Conservation (phyloP, 2,797 vertebrate genomes). For the Todus mexicanus region DNA sequence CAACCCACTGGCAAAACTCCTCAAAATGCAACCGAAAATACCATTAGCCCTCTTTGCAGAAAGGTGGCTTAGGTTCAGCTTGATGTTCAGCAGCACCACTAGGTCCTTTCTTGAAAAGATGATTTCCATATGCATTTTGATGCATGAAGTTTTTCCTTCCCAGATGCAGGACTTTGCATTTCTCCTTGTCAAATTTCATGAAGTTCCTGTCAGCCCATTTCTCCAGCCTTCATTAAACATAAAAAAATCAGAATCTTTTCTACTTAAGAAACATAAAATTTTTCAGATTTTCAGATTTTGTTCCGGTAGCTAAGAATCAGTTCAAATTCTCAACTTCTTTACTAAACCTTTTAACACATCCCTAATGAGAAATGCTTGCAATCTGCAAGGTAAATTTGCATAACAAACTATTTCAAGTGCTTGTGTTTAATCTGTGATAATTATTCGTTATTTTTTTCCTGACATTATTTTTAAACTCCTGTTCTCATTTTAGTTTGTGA, state of each 20-base stretch:
- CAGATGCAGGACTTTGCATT: neutral
- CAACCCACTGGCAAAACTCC: neutral
- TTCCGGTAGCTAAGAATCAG: neutral
- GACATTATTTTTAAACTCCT: neutral
- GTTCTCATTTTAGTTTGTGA: neutral
- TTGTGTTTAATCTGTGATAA: neutral
- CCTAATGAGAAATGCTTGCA: neutral
- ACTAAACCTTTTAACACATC: neutral
- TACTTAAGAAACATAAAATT: neutral
- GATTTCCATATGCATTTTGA: neutral
- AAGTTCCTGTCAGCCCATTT: neutral
- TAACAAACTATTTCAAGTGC: neutral
- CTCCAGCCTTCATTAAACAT: neutral
- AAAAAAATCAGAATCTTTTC: neutral
- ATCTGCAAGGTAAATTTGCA: neutral
- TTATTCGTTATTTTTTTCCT: neutral
- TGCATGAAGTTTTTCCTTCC: neutral
- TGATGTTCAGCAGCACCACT: neutral
- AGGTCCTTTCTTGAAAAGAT: neutral
- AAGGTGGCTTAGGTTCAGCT: fast-evolving
- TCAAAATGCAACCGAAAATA: neutral
- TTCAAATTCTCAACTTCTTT: neutral
- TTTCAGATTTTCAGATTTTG: neutral
- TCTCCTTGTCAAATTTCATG: neutral
- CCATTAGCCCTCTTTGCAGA: neutral